These are phyloP conservation scores for Corticium candelabrum DNA, from an alignment of 37 sponge, comb jelly and placozoan species.

Conservation along the genomic window DNA sequence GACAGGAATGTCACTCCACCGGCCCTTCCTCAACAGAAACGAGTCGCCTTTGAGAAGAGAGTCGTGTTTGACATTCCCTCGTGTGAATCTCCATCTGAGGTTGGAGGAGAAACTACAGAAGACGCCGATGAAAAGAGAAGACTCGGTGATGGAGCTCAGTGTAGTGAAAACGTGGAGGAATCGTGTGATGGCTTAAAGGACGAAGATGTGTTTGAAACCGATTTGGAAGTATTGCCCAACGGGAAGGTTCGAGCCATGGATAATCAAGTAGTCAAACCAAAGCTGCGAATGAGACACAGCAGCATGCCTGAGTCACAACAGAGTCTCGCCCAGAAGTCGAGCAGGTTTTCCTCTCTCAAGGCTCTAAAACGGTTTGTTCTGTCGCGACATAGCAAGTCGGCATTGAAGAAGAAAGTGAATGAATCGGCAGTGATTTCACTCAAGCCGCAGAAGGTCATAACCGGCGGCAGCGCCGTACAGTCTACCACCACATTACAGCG, in stretches of 20 bases:
- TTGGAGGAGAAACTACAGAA: background rate
- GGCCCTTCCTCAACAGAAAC: background rate
- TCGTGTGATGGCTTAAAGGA: background rate
- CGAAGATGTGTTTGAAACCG: background rate
- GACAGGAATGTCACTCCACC: no score
- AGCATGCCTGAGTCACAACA: background rate
- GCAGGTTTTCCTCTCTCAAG: background rate
- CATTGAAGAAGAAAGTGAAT: background rate
- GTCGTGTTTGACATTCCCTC: background rate
- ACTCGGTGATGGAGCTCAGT: background rate
- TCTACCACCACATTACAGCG: background rate
- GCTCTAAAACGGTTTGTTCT: background rate
- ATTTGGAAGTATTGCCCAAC: background rate
- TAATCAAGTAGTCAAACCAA: background rate
- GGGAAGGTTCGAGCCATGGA: background rate
- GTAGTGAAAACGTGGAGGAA: background rate
- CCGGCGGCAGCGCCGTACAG: background rate
- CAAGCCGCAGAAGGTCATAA: background rate
- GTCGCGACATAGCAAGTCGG: conserved; percentile 3
- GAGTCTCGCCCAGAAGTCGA: background rate
- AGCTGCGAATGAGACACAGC: background rate
- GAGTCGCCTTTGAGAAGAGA: background rate
- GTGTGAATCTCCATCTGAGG: no score
- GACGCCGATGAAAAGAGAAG: background rate
- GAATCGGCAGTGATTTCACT: background rate